phyloP scores from a whole-genome alignment of 1,140 invertebrate genomes.

The Pogonus chalceus region DNA sequence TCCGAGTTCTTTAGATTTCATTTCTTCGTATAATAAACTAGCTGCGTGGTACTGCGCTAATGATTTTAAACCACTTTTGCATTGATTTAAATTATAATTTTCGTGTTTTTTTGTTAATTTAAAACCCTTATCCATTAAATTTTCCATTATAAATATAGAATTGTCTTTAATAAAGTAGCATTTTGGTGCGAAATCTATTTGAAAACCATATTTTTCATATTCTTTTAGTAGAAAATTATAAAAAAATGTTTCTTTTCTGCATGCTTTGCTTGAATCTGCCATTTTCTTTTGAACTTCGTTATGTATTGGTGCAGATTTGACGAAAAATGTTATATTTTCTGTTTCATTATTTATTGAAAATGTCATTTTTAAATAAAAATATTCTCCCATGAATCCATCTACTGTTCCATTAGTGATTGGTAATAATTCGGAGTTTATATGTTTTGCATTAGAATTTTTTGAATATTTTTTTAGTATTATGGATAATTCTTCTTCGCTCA shows the following conservation, averaged over 20 bases:
- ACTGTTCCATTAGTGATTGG: background rate
- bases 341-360: background rate
- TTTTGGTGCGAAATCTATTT: background rate
- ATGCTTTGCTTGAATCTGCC: background rate
- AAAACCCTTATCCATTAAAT: background rate
- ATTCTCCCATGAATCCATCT: background rate
- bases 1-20: background rate
- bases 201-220: background rate
- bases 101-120: background rate
- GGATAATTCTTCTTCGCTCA: background rate
- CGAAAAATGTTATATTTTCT: background rate
- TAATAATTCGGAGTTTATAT: background rate
- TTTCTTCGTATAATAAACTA: background rate
- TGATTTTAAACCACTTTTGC: background rate
- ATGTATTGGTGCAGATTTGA: background rate
- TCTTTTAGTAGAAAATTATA: background rate
- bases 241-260: constrained; percentile 1
- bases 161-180: background rate
- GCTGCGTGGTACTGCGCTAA: background rate
- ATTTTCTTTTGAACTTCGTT: background rate
- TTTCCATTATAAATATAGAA: background rate
- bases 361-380: background rate
- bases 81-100: background rate
- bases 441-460: background rate
- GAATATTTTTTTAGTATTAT: background rate